phyloP scores from a whole-genome alignment of 2,797 vertebrate genomes.

The Tapera naevia region DNA sequence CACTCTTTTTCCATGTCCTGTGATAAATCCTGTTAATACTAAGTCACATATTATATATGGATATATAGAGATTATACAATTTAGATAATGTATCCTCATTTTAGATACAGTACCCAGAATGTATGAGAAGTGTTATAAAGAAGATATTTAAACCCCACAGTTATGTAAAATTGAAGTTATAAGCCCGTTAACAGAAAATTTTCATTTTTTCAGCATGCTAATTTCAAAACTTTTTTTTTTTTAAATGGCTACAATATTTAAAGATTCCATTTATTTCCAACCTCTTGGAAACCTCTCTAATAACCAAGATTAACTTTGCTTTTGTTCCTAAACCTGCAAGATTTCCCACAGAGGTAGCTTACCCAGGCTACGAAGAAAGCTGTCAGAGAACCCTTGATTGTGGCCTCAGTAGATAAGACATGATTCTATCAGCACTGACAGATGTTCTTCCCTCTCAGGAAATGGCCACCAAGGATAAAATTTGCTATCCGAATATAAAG shows the following conservation, averaged over 20 bases:
- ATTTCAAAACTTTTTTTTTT: accelerated
- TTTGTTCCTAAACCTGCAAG: neutral
- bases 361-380: neutral
- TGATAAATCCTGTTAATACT: neutral
- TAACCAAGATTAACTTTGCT: neutral
- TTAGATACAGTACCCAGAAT: neutral
- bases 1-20: neutral
- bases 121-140: neutral
- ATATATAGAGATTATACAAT: neutral
- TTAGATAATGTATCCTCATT: neutral
- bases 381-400: neutral
- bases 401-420: neutral
- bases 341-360: neutral
- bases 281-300: neutral
- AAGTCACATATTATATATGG: neutral
- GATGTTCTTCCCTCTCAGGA: slow-evolving; percentile 32
- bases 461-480: slow-evolving; percentile 16
- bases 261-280: neutral
- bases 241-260: neutral
- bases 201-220: accelerated
- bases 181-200: neutral
- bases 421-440: slow-evolving; percentile 7
- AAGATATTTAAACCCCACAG: neutral
- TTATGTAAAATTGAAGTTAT: neutral
- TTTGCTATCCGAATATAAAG: neutral